A percentile compares a stretch with the other conserved stretches of the same genome.
Conservation (phyloP, 37 sponge, comb jelly and placozoan genomes). For the Cladorhizidae sp. region DNA sequence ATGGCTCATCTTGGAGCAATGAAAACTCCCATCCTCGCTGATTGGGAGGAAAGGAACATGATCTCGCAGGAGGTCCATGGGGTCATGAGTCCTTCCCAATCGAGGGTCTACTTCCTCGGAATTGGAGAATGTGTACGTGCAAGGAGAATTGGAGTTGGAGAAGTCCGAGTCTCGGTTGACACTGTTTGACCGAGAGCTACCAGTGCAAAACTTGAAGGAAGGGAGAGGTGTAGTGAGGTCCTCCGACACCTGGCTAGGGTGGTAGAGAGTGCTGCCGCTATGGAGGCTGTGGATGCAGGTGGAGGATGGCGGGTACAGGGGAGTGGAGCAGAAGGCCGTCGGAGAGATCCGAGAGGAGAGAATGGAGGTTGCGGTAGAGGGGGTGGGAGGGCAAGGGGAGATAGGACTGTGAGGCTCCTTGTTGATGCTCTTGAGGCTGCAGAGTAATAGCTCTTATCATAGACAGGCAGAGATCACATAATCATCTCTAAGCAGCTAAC, state of each 20-base stretch:
- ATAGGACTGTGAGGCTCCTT: neutral
- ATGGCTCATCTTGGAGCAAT: too few relatives aligned
- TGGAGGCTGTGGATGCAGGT: neutral
- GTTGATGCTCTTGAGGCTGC: neutral
- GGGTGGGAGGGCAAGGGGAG: neutral
- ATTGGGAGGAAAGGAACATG: too few relatives aligned
- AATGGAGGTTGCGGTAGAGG: neutral
- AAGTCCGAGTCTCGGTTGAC: neutral
- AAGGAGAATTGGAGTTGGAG: neutral
- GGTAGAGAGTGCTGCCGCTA: neutral
- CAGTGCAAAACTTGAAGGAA: constrained; percentile 5
- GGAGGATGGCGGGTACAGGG: neutral
- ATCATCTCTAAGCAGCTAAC: too few relatives aligned
- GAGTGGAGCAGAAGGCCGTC: neutral
- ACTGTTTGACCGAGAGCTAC: constrained; percentile 3
- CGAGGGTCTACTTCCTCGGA: neutral
- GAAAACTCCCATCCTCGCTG: too few relatives aligned
- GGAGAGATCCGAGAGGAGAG: neutral
- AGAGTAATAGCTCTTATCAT: too few relatives aligned
- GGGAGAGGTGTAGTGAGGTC: neutral
- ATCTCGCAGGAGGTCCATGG: too few relatives aligned
- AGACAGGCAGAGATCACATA: too few relatives aligned
- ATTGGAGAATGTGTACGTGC: neutral
- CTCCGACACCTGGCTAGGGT: neutral
- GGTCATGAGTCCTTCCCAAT: neutral